phyloP scores from a whole-genome alignment of 2,113 vertebrate species.

The Maccullochella peelii region DNA sequence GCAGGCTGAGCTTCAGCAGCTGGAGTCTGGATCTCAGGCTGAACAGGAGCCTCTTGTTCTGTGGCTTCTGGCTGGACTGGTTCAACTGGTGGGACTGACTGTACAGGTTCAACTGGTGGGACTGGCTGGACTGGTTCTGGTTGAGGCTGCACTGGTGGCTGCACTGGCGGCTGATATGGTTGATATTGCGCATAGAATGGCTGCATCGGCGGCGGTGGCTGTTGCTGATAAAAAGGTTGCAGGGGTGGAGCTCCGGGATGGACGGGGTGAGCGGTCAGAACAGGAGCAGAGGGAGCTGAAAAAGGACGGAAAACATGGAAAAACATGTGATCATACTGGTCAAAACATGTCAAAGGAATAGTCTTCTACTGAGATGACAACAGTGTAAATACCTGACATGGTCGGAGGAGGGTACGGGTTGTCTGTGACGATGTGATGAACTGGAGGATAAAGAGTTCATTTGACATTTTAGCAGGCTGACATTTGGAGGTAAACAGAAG shows the following conservation, averaged over 20 bases:
- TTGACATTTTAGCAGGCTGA: neutral
- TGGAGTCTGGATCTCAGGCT: conserved; percentile 35
- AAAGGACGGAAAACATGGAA: neutral
- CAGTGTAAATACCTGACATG: conserved; percentile 73
- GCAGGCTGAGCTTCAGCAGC: conserved; percentile 31
- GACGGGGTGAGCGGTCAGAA: conserved; percentile 77
- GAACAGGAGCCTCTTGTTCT: neutral
- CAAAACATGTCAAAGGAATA: neutral
- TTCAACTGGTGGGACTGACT: neutral
- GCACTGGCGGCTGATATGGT: conserved; percentile 28
- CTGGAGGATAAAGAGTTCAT: conserved; percentile 68
- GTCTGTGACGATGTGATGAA: conserved; percentile 86
- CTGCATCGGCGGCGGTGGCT: conserved; percentile 22
- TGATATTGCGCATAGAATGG: conserved; percentile 58
- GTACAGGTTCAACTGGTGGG: neutral
- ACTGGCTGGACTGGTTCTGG: conserved; percentile 32
- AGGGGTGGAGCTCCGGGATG: conserved; percentile 61
- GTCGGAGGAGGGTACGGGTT: conserved; percentile 83
- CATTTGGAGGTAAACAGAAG: neutral
- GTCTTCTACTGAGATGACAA: neutral
- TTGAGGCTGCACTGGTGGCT: conserved; percentile 37
- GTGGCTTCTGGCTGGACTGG: conserved; percentile 6
- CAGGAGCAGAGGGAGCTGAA: conserved; percentile 79
- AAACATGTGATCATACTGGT: neutral
- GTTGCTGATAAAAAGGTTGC: conserved; percentile 60